A percentile compares a stretch with the other conserved stretches of the same genome.
phyloP scores from a whole-genome alignment of 2,888 invertebrate genomes.

The Eupithecia pulchellata region DNA sequence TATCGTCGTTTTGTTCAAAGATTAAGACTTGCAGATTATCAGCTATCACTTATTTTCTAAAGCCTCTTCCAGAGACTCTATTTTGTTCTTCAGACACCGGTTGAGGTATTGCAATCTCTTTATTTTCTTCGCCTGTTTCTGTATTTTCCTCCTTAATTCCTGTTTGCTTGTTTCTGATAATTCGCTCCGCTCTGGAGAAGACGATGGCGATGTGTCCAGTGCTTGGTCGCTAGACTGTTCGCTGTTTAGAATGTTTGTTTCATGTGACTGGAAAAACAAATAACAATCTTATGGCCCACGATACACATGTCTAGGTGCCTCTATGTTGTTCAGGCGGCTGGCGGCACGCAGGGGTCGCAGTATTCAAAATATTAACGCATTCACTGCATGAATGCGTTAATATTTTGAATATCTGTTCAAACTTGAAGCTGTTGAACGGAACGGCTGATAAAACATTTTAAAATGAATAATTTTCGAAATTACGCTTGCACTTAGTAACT shows the following conservation, averaged over 20 bases:
- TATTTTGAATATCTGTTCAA: too few relatives aligned
- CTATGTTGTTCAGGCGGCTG: too few relatives aligned
- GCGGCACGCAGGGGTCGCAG: too few relatives aligned
- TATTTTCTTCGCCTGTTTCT: conserved; percentile 34
- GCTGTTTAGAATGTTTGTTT: conserved; percentile 21
- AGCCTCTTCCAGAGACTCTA: conserved; percentile 28
- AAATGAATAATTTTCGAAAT: too few relatives aligned
- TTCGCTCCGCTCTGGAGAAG: conserved; percentile 12
- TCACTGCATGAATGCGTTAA: too few relatives aligned
- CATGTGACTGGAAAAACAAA: conserved; percentile 33
- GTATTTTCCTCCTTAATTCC: conserved; percentile 35
- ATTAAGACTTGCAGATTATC: not conserved
- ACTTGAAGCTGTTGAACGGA: too few relatives aligned
- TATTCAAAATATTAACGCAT: too few relatives aligned
- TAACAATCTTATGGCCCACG: not conserved
- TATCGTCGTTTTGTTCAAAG: not conserved
- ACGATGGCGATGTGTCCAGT: conserved; percentile 12
- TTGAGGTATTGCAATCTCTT: conserved; percentile 31
- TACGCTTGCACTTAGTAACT: too few relatives aligned
- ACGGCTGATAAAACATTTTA: too few relatives aligned
- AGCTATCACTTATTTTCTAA: conserved; percentile 21
- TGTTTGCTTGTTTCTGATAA: conserved; percentile 28
- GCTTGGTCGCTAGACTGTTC: conserved; percentile 15
- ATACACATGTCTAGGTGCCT: too few relatives aligned
- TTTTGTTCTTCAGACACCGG: conserved; percentile 28